Evolutionary conservation across 2,113 vertebrate genomes (phyloP), one percentile per base, ranked within the genome.

Genomic region (Megalops atlanticus): DNA sequence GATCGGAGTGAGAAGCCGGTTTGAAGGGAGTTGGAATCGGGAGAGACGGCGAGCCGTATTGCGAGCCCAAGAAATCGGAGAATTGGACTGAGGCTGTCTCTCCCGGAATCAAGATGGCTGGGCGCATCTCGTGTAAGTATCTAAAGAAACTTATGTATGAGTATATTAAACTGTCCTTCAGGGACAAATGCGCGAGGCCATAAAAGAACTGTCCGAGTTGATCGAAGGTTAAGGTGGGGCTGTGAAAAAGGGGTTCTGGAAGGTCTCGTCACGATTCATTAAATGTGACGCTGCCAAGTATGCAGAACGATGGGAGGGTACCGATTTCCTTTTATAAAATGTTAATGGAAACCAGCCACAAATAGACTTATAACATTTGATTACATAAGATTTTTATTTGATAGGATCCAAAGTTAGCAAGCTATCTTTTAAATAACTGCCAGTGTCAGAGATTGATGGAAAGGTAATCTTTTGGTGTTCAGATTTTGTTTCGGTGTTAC

Each of bases 1-100:
- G 96, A 98, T 97, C 96, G 92, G 94, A 95, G 94, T 91, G 92
- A 92, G 94, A 94, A 96, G 91, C 95, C 95, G 96, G 96, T 80
- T 80, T 85, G 89, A 83, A 88, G 84, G 81, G 58, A 84, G 74
- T 82, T 75, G 81, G 77, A 54, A 33, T 36, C 33, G 27, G 81
- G 79, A 79, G 84, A 73, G 89, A 90, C 91, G 92, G 89, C 84
- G 89, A 90, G 88, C 79, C 54, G 87, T 72, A 68, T 82, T 45
- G 33, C 35, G 21, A 49, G 49, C 33, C 64, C n/a, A 10, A 47
- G 69, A 43, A 47, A 33, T 10, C 21, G 7, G 35, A 21, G 21
- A 76, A 80, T 47, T 39, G 52, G 43, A 64, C n/a, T 18, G 41
- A 24, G 2, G 14, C 74, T n/a, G 38, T 38, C 31, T 40, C 35